phyloP scores from a whole-genome alignment of 2,888 invertebrate genomes.

The Aporophyla nigra region DNA sequence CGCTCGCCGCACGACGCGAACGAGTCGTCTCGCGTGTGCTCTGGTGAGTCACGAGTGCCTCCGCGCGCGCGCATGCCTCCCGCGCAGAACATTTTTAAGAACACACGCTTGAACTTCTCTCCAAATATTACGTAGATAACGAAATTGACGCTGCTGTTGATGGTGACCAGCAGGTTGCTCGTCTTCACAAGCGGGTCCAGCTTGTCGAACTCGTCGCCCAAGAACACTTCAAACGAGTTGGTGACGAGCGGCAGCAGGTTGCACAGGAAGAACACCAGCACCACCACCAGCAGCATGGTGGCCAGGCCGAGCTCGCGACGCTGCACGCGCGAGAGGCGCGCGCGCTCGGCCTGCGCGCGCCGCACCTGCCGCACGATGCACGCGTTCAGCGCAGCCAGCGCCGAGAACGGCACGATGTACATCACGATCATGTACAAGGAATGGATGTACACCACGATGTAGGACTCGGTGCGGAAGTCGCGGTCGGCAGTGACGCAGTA shows the following conservation, averaged over 20 bases:
- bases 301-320: constrained; percentile 98
- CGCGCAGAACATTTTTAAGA: constrained; percentile 95
- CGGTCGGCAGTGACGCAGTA: constrained; percentile 94
- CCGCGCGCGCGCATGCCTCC: constrained; percentile 89
- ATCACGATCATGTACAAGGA: constrained; percentile 98
- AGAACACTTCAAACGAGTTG: constrained; percentile 96
- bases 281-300: constrained; percentile 98
- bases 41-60: constrained; percentile 91
- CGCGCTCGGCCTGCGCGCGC: constrained; percentile 97
- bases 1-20: constrained; percentile 95
- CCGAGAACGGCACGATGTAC: constrained; percentile 97
- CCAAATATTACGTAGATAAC: constrained; percentile 99
- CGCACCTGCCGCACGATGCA: constrained; percentile 97
- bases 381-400: constrained; percentile 96
- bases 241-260: constrained; percentile 96
- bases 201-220: constrained; percentile 82
- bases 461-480: constrained; percentile 93
- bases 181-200: constrained; percentile 94
- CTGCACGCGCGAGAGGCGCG: constrained; percentile 96
- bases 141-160: constrained; percentile 99
- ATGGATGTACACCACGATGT: constrained; percentile 97
- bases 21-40: constrained; percentile 95
- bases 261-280: constrained; percentile 98
- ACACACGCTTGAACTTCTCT: constrained; percentile 97
- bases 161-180: constrained; percentile 98